Evolutionary conservation across 2,113 vertebrate species (phyloP).

Genomic region (Leuciscus idus): DNA sequence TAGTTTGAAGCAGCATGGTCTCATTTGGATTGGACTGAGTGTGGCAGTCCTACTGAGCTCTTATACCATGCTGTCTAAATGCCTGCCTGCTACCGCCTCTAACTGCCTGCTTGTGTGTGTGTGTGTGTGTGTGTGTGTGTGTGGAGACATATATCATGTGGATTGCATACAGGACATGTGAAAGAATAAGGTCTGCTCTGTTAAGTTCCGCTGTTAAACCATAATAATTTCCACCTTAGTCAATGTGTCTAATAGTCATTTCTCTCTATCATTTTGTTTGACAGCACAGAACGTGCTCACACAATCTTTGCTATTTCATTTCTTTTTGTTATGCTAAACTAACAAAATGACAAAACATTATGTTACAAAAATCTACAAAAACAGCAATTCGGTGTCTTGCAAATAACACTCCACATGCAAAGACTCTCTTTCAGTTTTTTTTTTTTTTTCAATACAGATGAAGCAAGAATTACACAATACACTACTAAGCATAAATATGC

Average conservation of each 20-base stretch:
- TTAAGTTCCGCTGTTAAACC: conserved; percentile 7
- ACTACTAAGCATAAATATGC: background rate
- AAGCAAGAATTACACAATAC: background rate
- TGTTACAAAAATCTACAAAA: too few species aligned
- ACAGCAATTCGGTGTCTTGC: too few species aligned
- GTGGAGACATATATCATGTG: conserved; percentile 64
- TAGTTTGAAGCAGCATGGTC: conserved; percentile 83
- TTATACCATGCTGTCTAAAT: conserved; percentile 63
- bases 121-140: conserved; percentile 70
- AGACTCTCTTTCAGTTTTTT: background rate
- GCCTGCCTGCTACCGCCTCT: conserved; percentile 74
- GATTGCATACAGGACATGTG: conserved; percentile 59
- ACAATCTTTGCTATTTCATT: background rate
- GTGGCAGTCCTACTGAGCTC: conserved; percentile 79
- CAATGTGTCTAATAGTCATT: background rate
- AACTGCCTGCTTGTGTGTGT: conserved; percentile 63
- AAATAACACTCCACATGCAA: too few species aligned
- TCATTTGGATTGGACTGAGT: conserved; percentile 80
- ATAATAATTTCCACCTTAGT: background rate
- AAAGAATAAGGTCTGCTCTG: conserved; percentile 15
- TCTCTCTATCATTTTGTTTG: background rate
- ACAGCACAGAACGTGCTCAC: background rate
- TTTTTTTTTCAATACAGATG: background rate
- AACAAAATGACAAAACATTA: background rate
- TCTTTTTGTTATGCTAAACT: background rate